Base-by-base conservation (phyloP, 2,888 invertebrate species). In the Aphrophora alni region DNA sequence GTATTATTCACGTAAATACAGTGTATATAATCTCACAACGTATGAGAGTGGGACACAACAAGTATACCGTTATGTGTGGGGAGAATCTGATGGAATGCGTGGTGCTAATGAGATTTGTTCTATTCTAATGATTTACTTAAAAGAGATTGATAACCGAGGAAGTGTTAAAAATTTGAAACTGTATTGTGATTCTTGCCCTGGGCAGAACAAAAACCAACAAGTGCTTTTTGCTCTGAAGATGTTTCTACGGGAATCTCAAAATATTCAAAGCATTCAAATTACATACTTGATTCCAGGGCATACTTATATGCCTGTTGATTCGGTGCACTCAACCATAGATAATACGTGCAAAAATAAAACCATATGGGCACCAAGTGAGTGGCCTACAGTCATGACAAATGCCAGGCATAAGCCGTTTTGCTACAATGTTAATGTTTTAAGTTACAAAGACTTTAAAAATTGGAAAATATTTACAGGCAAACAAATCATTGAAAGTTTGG, bases 251-350 rank as follows among this genome's bases (percentile, higher is more conserved):
- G n/a, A n/a, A n/a, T n/a, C n/a, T n/a, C n/a, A n/a, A n/a, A 83
- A 82, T 80, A 33, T 86, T 27, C 59, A 82, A 71, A 75, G 75
- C 24, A 84, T 86, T 28, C 85, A 84, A 82, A 83, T 87, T 4
- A 86, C 85, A 75, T 87, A 83, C n/a, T n/a, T n/a, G n/a, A n/a
- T n/a, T n/a, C n/a, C n/a, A n/a, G n/a, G n/a, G n/a, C n/a, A n/a
- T n/a, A 76, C 80, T 87, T 26, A 78, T 87, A 87, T 86, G 87
- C 85, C 86, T 8, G 86, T 86, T 26, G 82, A 83, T 69, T 84
- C 82, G 25, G 81, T 83, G 25, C 82, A 83, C 75, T 80, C 84
- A 26, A 78, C 80, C 71, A 83, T 82, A 44, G 82, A 83, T 59
- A 51, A 73, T 59, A 72, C 79, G 44, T 21, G 76, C 69, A 82